Evolutionary conservation across 2,888 invertebrate genomes (phyloP), one percentile per base, ranked within the genome.

Genomic region (Chouioia cunea): DNA sequence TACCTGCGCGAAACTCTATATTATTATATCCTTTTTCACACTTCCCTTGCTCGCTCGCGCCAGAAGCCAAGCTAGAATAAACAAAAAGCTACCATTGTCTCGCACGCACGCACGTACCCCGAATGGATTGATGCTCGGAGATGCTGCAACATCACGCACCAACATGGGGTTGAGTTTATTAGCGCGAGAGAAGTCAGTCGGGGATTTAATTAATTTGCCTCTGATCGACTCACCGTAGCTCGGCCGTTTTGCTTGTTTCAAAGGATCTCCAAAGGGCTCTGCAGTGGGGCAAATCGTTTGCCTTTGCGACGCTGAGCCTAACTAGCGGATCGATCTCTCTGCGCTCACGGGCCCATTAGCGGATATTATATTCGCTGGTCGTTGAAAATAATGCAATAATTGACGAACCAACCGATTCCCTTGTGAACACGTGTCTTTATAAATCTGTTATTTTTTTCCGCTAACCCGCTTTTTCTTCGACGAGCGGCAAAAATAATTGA

Each of bases 21-120:
- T 85, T 83, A 83, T 85, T 84, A n/a, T n/a, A 84, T 83, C 84
- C 83, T 81, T 82, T 84, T 85, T 85, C 84, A 84, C 85, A 84
- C 84, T 82, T 85, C 79, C 76, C 79, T 75, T 79, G 69, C 73
- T 65, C 72, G 74, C 75, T 67, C 74, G 75, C 71, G 76, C 76
- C 74, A 78, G 53, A 50, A 59, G n/a, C 18, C 50, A 77, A 75
- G 76, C 77, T 76, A 81, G 78, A 79, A 82, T 81, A 79, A 80
- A 79, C 81, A 79, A 79, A 79, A 79, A 76, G 75, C 72, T 56
- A n/a, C 76, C 70, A 81, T 83, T 82, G 82, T 83, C 77, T 80
- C 74, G 77, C 74, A 79, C 81, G 80, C 79, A 65, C 47, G 44
- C 16, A 18, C 22, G n/a, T 23, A n/a, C 14, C 43, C 27, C 20